Percentiles rank a stretch among this genome's conserved stretches.
Evolutionary conservation across 2,888 invertebrate species (phyloP).

Genomic region (Anthoptus insignis): DNA sequence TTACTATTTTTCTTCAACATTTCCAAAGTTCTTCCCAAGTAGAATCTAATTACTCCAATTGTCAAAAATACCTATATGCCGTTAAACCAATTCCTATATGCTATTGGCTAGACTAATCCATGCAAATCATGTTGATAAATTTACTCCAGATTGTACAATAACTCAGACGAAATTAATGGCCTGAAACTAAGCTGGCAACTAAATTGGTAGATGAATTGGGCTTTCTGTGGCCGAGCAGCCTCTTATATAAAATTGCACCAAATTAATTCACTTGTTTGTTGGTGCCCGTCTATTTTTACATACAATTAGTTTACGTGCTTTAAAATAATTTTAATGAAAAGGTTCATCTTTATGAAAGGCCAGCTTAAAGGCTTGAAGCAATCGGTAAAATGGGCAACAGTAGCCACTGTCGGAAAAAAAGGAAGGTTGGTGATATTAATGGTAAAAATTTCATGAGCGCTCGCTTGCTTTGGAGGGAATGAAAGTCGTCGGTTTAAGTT

Average conservation of each 20-base stretch:
- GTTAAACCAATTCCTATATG: not conserved
- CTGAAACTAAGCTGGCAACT: conserved; percentile 30
- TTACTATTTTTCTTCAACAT: too few relatives aligned
- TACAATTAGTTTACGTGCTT: not conserved
- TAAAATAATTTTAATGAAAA: too few relatives aligned
- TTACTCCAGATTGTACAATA: conserved; percentile 15
- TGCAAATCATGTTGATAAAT: conserved; percentile 21
- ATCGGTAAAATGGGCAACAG: too few relatives aligned
- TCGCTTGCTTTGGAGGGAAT: too few relatives aligned
- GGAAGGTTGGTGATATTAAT: too few relatives aligned
- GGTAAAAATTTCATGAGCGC: too few relatives aligned
- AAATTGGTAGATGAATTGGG: conserved; percentile 32
- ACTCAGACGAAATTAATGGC: conserved; percentile 26
- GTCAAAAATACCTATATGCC: not conserved
- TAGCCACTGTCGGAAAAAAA: too few relatives aligned
- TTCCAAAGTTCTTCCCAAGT: too few relatives aligned
- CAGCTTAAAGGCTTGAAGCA: too few relatives aligned
- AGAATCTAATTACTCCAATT: too few relatives aligned
- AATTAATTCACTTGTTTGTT: conserved; percentile 26
- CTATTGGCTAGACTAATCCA: not conserved
- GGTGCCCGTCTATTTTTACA: conserved; percentile 11
- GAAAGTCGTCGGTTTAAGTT: too few relatives aligned
- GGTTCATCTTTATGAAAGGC: too few relatives aligned
- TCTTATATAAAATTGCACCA: conserved; percentile 37
- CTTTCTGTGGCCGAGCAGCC: conserved; percentile 12